Base-by-base conservation (phyloP, 23 tunicate species). In the Trididemnum nubilum region DNA sequence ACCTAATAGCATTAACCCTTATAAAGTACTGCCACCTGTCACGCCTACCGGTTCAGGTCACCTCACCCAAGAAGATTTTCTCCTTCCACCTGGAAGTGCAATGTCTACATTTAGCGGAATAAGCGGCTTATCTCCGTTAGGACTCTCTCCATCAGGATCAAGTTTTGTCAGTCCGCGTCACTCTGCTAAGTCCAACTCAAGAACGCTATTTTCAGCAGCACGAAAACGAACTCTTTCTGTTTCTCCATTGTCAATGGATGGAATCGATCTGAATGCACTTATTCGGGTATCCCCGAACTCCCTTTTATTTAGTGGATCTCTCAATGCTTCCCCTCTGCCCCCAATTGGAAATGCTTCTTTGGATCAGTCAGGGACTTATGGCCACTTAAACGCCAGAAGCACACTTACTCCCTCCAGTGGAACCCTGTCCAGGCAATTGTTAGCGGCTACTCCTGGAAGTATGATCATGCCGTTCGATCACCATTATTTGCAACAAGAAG, bases 241-340 rank as follows among this genome's bases (percentile, higher is more conserved):
- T 0, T 92, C 97, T 1, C 97, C 97, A 0, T 73, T 92, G 25
- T 92, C 97, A 9, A 78, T 92, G 84, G 97, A 92, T 49, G 94
- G 88, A 3, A 64, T 92, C 28, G 97, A 91, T 28, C n/a, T 91
- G 24, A 83, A 81, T 39, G 39, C 92, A 5, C 85, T 92, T 0
- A 83, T 92, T 32, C 85, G 97, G 9, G 76, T 81, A 28, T 92
- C 97, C 37, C 97, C 97, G 22, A 92, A 39, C 50, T 81, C 90
- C 0, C 84, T 91, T 22, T 29, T 86, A 1, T 70, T 64, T 19
- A 79, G 84, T 26, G 79, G 92, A 35, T 85, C 96, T 19, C 44
- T 28, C 28, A 60, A 38, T 18, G 71, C 33, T 0, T 82, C 92
- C 23, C 92, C 91, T 2, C 49, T 88, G 61, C 87, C 83, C 1